Conservation (phyloP, 2,888 invertebrate genomes). For the Drosophila anomelani region DNA sequence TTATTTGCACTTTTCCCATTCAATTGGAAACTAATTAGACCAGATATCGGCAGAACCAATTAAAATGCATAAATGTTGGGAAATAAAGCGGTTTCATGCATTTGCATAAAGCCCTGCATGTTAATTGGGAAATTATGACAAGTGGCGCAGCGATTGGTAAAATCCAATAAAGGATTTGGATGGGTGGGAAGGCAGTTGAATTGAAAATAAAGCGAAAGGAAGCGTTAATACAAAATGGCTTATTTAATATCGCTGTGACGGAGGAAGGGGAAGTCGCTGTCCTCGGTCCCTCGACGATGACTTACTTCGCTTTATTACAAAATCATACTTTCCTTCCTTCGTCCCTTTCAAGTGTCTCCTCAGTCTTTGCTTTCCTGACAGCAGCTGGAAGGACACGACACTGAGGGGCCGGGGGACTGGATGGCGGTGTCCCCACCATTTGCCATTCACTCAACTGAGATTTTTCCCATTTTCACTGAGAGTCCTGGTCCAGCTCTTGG, state of each 20-base stretch:
- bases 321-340: conserved; percentile 22
- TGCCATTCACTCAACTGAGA: conserved; percentile 34
- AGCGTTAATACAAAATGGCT: conserved; percentile 33
- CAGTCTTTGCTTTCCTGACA: conserved; percentile 1
- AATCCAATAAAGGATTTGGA: conserved; percentile 20
- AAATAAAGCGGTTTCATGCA: conserved; percentile 14
- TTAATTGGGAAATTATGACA: conserved; percentile 35
- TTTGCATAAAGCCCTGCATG: conserved; percentile 19
- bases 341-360: conserved; percentile 9
- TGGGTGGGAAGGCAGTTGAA: background rate
- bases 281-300: background rate
- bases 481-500: background rate
- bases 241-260: conserved; percentile 11
- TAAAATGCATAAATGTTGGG: conserved; percentile 19
- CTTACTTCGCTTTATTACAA: conserved; percentile 41
- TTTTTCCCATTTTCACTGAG: conserved; percentile 19
- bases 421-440: conserved; percentile 14
- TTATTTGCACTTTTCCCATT: conserved; percentile 32
- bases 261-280: background rate
- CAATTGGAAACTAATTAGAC: conserved; percentile 51
- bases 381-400: conserved; percentile 5
- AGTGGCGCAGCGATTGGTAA: conserved; percentile 7
- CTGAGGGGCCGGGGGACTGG: background rate
- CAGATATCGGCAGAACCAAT: conserved; percentile 17
- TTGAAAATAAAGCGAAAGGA: background rate